Evolutionary conservation across 2,797 vertebrate species (phyloP), one percentile per base, ranked within the genome.

Genomic region (Sandelia bainsii): DNA sequence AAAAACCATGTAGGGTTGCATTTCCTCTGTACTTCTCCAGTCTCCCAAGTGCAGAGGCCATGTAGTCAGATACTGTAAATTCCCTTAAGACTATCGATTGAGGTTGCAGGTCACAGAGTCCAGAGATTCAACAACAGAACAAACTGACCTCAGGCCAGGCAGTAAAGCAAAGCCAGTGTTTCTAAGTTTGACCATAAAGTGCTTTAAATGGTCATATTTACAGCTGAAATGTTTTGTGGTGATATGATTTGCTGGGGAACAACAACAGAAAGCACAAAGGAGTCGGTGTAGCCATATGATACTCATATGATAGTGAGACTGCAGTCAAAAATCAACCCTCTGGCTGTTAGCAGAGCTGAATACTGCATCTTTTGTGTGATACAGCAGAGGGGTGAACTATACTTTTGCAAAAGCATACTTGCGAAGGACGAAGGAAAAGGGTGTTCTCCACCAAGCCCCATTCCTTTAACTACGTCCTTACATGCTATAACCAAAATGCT

Each of bases 41-140:
- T 91, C 88, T 89, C 86, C 81, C 59, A 54, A 82, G 85, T 82
- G 80, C 87, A 91, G 80, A 85, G 81, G 84, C 87, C 85, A 52
- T 80, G 89, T 70, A 90, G 83, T 63, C 82, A 86, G 89, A 92
- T 87, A 87, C 87, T 79, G 84, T 77, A 82, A 87, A 88, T 85
- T 90, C 85, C 83, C 80, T 87, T 70, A 81, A 89, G 80, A 66
- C 77, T 56, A 92, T 93, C 56, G 88, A 91, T 92, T 87, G 44
- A 0, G 58, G 78, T 63, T 75, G 74, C 81, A 75, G 83, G 85
- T 84, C 76, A 44, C 81, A 57, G 68, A 77, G 83, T 88, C 77
- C 77, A 22, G 51, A 37, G 29, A 60, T 69, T 46, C 58, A 14
- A 67, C 75, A 50, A 52, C 72, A 64, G 54, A 64, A 66, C 62